These are phyloP conservation scores for Crypturellus undulatus DNA, from an alignment of 2,113 vertebrate species.

Conservation along the genomic window DNA sequence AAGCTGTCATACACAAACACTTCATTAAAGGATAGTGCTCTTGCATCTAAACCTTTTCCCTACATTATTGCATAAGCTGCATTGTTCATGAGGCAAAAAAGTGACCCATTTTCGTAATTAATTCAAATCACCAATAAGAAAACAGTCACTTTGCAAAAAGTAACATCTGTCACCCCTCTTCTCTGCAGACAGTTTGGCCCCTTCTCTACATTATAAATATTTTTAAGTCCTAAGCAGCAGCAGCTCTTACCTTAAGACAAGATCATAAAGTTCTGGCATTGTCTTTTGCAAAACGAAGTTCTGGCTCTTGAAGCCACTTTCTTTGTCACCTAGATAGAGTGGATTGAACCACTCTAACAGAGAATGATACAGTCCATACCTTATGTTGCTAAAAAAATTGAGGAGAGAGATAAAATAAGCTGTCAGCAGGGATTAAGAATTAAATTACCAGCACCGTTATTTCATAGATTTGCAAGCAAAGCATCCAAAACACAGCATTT, in stretches of 20 bases:
- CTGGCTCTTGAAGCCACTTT: constrained; percentile 87
- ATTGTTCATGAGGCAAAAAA: not conserved
- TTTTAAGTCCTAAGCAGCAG: not conserved
- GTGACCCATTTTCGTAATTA: not conserved
- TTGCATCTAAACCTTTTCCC: not conserved
- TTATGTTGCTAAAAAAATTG: constrained; percentile 82
- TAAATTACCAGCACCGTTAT: not conserved
- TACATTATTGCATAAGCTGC: not conserved
- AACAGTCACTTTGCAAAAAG: not conserved
- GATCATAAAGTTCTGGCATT: constrained; percentile 90
- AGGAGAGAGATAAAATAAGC: constrained; percentile 10
- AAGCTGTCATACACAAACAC: not conserved
- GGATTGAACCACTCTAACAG: constrained; percentile 96
- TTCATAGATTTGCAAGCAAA: not conserved
- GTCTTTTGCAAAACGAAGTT: constrained; percentile 85
- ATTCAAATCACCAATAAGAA: not conserved
- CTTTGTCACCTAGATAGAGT: constrained; percentile 90
- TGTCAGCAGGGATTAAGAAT: not conserved
- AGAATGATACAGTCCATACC: constrained; percentile 92
- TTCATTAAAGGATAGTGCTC: not conserved
- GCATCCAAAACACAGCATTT: accelerated
- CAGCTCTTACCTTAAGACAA: constrained; percentile 87
- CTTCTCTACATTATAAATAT: not conserved
- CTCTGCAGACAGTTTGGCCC: not conserved
- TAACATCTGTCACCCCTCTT: not conserved